A percentile compares a stretch with the other conserved stretches of the same genome.
These are phyloP conservation scores for Branchinecta lynchi DNA, from an alignment of 1,140 invertebrate species.

Conservation along the genomic window DNA sequence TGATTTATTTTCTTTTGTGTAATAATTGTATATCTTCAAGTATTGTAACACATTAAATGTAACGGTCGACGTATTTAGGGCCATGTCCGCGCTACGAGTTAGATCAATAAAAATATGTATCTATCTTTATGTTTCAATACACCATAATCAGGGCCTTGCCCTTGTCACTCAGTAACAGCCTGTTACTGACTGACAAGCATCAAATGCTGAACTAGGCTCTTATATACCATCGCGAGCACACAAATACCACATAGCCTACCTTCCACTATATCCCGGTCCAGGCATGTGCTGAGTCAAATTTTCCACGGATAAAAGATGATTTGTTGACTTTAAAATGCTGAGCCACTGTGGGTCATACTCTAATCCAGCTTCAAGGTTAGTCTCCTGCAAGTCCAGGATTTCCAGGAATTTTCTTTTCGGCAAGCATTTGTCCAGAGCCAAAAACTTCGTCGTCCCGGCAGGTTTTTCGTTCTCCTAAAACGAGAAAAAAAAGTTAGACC, in stretches of 20 bases:
- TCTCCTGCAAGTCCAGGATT: constrained; percentile 40
- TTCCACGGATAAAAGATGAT: constrained; percentile 66
- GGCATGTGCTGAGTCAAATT: constrained; percentile 57
- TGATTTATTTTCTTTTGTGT: too few relatives aligned
- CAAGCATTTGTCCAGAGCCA: constrained; percentile 91
- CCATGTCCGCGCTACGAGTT: too few relatives aligned
- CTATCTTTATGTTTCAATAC: too few relatives aligned
- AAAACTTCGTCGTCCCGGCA: constrained; percentile 57
- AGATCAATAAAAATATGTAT: too few relatives aligned
- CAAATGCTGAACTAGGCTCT: too few relatives aligned
- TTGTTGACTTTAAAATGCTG: constrained; percentile 64
- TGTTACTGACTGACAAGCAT: too few relatives aligned
- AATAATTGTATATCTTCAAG: too few relatives aligned
- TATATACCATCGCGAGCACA: too few relatives aligned
- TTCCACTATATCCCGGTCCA: constrained; percentile 46
- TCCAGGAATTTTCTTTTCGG: constrained; percentile 74
- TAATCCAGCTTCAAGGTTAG: constrained; percentile 37
- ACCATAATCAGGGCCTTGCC: too few relatives aligned
- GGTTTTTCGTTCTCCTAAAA: constrained; percentile 28
- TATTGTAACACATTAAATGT: too few relatives aligned
- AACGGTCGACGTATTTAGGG: too few relatives aligned
- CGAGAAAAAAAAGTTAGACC: constrained; percentile 15
- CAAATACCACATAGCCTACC: constrained; percentile 27
- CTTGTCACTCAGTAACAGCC: too few relatives aligned
- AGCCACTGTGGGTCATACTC: constrained; percentile 90